A percentile compares a stretch with the other conserved stretches of the same genome.
Conservation (phyloP, 2,797 vertebrate species). For the Thalassophryne amazonica region DNA sequence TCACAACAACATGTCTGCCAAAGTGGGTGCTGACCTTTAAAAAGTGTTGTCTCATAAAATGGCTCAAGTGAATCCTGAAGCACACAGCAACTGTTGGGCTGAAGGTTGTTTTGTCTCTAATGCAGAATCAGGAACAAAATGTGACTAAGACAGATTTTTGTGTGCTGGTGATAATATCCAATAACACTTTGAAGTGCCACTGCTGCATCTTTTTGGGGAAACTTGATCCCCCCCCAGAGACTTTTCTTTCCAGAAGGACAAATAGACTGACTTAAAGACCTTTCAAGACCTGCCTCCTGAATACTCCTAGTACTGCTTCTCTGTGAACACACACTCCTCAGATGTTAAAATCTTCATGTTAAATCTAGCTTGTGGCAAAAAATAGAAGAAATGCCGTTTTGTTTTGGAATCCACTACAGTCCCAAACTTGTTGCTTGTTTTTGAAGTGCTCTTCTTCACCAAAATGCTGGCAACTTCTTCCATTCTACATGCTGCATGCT, state of each 20-base stretch:
- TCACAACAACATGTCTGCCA: slow-evolving; percentile 26
- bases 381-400: slow-evolving; percentile 15
- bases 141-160: neutral
- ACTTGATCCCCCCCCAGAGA: slow-evolving; percentile 17
- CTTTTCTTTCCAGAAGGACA: slow-evolving; percentile 17
- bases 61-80: neutral
- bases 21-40: slow-evolving; percentile 1
- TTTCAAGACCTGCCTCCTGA: slow-evolving; percentile 34
- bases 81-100: neutral
- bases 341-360: slow-evolving; percentile 27
- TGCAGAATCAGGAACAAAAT: slow-evolving; percentile 1
- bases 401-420: slow-evolving; percentile 15
- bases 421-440: slow-evolving; percentile 5
- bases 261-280: neutral
- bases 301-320: slow-evolving; percentile 55
- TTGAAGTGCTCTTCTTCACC: slow-evolving; percentile 54
- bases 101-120: neutral
- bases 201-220: slow-evolving; percentile 18
- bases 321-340: slow-evolving; percentile 31
- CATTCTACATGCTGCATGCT: slow-evolving; percentile 48
- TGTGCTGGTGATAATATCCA: neutral
- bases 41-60: slow-evolving; percentile 17
- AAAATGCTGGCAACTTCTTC: slow-evolving; percentile 11
- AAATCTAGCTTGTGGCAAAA: slow-evolving; percentile 1
- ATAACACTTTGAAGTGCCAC: neutral